Base-by-base conservation (phyloP, 2,888 invertebrate genomes). In the Zaprionus bogoriensis region DNA sequence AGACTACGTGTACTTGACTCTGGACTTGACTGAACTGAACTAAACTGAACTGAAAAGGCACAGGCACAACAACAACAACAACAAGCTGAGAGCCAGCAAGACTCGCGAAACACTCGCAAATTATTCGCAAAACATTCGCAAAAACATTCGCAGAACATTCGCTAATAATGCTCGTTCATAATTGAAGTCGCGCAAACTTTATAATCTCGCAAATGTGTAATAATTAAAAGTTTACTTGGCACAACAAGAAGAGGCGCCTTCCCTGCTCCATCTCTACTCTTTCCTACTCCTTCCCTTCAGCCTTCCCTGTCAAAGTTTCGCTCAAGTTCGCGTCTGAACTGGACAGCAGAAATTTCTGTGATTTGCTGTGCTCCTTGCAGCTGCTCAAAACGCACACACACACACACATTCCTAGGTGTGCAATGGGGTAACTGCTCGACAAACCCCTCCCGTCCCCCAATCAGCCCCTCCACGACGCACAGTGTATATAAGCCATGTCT, bases 161-260 rank as follows among this genome's bases (percentile, higher is more conserved):
- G 19, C 47, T 10, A 36, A 39, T 48, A 52, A 53, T 25, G 17
- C 48, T 32, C 60, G 47, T 74, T 72, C 62, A 75, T 80, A 84
- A 81, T 81, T 81, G 74, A 84, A 68, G 67, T 73, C 52, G 14
- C 10, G 51, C 28, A 58, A 81, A 81, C 72, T 81, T 84, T 84
- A 69, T 76, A 78, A 81, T 84, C 76, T 77, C 62, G 62, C 59
- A 84, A 78, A 70, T 84, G 76, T 74, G 74, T 67, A 68, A 84
- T 80, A 80, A 80, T 80, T 80, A 84, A 80, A 80, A 80, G 60
- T 84, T 80, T 67, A 27, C 45, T 39, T 51, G 50, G 45, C 59
- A 54, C 55, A 22, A 25, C 38, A 9, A 3, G 32, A 36, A 36
- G 32, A 36, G 17, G 7, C 1, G 1, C 14, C 32, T 5, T 6